Evolutionary conservation across 2,113 vertebrate genomes (phyloP), one percentile per base, ranked within the genome.

Genomic region (Epinephelus fuscoguttatus): DNA sequence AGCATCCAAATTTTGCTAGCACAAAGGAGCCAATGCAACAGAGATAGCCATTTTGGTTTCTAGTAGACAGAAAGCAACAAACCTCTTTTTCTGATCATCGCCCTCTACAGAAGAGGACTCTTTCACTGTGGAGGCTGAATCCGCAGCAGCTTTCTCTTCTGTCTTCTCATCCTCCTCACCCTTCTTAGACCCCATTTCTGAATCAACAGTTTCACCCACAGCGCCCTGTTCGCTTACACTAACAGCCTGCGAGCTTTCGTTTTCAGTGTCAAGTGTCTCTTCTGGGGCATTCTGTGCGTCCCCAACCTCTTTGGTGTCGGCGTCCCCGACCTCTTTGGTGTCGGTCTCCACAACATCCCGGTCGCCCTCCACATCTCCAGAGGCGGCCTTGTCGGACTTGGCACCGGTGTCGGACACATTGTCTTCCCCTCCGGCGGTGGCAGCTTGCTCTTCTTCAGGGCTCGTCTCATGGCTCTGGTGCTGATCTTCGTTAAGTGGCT

Each of bases 31-130:
- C 97, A 96, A 96, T 94, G 96, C 96, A 96, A 98, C 93, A 97
- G 96, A 97, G 96, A 97, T 95, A 98, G 96, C 97, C 96, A 98
- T 97, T 98, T 96, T 93, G 93, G 90, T 92, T 94, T 97, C 97
- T 97, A 98, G 90, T 97, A 99, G 96, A 97, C 97, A 99, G 97
- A 98, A 99, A 97, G 96, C 94, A 96, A 99, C 98, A 98, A 99
- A 99, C 98, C 98, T 99, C 97, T 96, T 97, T 96, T 97, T 99
- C 97, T 97, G 97, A 98, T 98, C 98, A 97, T 94, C 97, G 93
- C 97, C 97, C 97, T 98, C 97, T 96, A 97, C 97, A 97, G 97
- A 85, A 95, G 97, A 98, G 96, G 97, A 97, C 97, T 96, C 97
- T 98, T 96, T 99, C 96, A 96, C 95, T 94, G 97, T 95, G 84